Conservation (phyloP, 2,113 vertebrate species). For the Smithornis capensis region DNA sequence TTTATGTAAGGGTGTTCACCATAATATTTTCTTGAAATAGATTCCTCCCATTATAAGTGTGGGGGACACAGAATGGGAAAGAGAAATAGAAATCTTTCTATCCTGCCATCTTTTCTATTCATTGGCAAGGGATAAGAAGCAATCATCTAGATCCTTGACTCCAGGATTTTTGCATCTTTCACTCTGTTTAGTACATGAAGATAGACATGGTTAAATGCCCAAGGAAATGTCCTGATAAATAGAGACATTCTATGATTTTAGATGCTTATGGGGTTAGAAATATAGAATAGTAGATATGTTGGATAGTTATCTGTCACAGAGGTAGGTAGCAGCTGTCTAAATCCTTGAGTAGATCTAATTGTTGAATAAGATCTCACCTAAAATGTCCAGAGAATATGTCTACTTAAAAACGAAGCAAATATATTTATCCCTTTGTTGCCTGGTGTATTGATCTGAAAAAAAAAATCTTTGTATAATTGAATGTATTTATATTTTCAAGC, state of each 20-base stretch:
- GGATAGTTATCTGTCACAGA: not conserved
- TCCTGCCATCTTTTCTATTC: not conserved
- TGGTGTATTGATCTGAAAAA: not conserved
- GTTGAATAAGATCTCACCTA: not conserved
- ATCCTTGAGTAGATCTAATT: not conserved
- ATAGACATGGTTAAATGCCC: not conserved
- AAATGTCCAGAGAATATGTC: not conserved
- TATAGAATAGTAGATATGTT: not conserved
- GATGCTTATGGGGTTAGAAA: not conserved
- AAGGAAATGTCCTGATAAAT: not conserved
- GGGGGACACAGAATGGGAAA: fast-evolving
- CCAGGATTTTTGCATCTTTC: not conserved
- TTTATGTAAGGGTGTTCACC: not conserved
- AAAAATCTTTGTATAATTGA: not conserved
- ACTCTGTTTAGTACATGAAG: not conserved
- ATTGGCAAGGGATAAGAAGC: fast-evolving
- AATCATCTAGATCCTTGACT: not conserved
- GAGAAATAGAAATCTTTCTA: not conserved
- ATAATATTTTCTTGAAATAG: not conserved
- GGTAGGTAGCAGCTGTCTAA: not conserved
- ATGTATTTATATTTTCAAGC: not conserved
- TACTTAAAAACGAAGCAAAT: not conserved
- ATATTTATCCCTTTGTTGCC: not conserved
- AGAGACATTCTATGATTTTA: not conserved
- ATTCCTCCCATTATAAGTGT: not conserved